phyloP scores from a whole-genome alignment of 2,797 vertebrate genomes.

The Sebastes flavidus region DNA sequence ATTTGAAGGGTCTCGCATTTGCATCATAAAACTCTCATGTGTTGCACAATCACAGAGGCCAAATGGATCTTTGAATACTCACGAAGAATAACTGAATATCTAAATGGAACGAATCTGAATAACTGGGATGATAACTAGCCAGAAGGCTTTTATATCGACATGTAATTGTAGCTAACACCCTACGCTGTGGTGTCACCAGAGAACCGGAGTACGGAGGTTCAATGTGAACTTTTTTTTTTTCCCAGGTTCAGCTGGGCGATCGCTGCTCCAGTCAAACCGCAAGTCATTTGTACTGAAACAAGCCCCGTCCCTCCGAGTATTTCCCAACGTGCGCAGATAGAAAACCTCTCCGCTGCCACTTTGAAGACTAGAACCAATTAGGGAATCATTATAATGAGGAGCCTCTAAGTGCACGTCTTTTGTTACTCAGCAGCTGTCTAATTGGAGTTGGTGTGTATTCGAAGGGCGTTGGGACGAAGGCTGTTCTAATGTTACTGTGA shows the following conservation, averaged over 20 bases:
- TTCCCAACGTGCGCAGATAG: constrained; percentile 31
- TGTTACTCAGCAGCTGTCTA: constrained; percentile 74
- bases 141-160: background rate
- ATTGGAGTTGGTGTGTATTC: constrained; percentile 65
- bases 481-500: constrained; percentile 24
- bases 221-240: background rate
- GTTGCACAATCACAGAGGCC: background rate
- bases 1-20: background rate
- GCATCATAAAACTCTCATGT: constrained; percentile 13
- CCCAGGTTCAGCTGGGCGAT: constrained; percentile 1
- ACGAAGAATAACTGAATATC: background rate
- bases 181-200: background rate
- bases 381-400: constrained; percentile 72
- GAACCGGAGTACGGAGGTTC: background rate
- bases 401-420: constrained; percentile 70
- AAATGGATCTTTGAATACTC: background rate
- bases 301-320: constrained; percentile 39
- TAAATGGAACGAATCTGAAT: background rate
- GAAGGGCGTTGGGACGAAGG: constrained; percentile 25
- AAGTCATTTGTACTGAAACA: constrained; percentile 42
- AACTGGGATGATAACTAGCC: background rate
- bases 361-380: constrained; percentile 78
- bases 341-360: constrained; percentile 66
- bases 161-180: background rate
- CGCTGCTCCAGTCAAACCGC: constrained; percentile 23